Evolutionary conservation across 2,797 vertebrate species (phyloP).

Genomic region (Sebastolobus altivelis): DNA sequence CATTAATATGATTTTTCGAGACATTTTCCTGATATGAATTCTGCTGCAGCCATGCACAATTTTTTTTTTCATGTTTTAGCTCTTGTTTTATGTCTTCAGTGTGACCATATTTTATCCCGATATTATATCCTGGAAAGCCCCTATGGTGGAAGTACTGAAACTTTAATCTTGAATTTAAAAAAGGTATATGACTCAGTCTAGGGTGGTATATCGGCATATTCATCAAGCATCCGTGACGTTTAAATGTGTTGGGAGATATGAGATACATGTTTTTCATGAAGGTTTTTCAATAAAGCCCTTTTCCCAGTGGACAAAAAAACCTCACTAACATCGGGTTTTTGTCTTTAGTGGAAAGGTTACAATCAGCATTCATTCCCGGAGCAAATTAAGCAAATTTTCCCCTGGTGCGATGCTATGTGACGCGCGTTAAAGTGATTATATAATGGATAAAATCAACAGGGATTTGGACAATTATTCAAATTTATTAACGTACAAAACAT

Average conservation of each 20-base stretch:
- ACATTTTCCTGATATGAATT: not conserved
- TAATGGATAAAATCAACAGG: no score
- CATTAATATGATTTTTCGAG: not conserved
- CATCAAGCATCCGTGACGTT: not conserved
- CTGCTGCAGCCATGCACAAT: not conserved
- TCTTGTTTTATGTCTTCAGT: not conserved
- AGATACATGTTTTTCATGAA: not conserved
- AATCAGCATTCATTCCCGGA: no score
- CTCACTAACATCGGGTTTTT: no score
- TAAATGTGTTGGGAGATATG: not conserved
- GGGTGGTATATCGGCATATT: not conserved
- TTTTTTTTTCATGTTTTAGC: not conserved
- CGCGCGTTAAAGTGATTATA: no score
- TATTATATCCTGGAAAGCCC: no score
- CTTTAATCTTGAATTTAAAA: not conserved
- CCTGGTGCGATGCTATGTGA: no score
- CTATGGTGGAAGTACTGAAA: not conserved
- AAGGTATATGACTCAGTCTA: not conserved
- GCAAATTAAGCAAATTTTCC: no score
- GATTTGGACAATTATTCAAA: no score
- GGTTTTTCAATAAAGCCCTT: not conserved
- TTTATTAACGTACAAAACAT: no score
- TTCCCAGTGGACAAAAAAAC: no score
- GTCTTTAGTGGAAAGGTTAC: no score
- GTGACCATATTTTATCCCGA: not conserved